Evolutionary conservation across 2,888 invertebrate species (phyloP), one percentile per base, ranked within the genome.

Genomic region (Ectropis crepuscularia): DNA sequence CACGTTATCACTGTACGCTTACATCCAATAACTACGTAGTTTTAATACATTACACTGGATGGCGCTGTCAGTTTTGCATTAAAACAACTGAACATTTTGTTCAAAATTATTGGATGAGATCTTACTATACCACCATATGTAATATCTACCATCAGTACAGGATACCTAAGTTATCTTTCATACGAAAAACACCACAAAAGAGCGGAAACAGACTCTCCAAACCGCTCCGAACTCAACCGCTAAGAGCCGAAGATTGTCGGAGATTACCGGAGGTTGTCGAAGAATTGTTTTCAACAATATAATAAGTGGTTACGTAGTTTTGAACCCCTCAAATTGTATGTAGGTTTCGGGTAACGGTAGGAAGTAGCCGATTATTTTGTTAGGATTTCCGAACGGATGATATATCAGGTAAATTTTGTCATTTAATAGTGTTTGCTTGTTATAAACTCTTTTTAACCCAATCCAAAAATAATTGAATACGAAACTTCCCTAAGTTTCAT

Each of bases 321-420:
- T 67, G 66, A 65, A 58, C 69, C 58, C 65, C 58, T 69, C 66
- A 69, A 61, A 70, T 67, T 68, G 61, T 65, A 72, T 75, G 73
- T 79, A 73, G 61, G 73, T 78, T 80, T 78, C 78, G 66, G 75
- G 78, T 85, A 87, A 83, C 86, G 83, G 85, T 88, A 88, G 92
- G 91, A 92, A 88, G 85, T 85, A 74, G 78, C 71, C 80, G 81
- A 89, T 90, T 90, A 88, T 85, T 86, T 76, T 83, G 82, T 83
- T 83, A 83, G 88, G 85, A 88, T 85, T 81, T 89, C 86, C 89
- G 85, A 85, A 80, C 84, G 88, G 90, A 88, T 86, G 84, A 77
- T 78, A 81, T 74, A 80, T 82, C 87, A 89, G 87, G 88, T 90
- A 88, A 78, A 67, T 70, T 41, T 28, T 28, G 16, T 28, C 16